Base-by-base conservation (phyloP, 2,888 invertebrate species). In the Gandaritis pyraliata region DNA sequence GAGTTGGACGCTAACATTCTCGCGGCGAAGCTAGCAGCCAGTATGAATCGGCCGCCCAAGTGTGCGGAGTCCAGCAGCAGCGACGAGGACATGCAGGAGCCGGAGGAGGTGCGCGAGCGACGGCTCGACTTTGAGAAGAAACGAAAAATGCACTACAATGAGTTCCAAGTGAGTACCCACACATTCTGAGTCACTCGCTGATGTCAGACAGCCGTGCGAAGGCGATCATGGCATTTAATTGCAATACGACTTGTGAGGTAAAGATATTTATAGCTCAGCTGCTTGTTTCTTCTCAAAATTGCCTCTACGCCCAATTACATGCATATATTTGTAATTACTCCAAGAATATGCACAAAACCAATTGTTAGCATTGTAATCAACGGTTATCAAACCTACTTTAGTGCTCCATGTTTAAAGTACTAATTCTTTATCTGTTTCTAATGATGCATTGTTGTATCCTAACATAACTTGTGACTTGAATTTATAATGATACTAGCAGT, bases 121-220 rank as follows among this genome's bases (percentile, higher is more conserved):
- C 94, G 96, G 75, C 93, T 94, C 76, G 95, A 95, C 65, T 99
- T 99, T 80, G 98, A 98, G 87, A 94, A 95, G 72, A 98, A 98
- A 83, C 94, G 99, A 66, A 99, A 98, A 93, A 95, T 96, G 75
- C 99, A 99, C 81, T 99, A 99, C 88, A 98, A 99, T 87, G 99
- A 99, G 88, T 99, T 97, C 87, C 92, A 92, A 86, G 91, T 90
- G 50, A 65, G 76, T 61, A 48, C 13, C 11, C 10, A 30, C 29
- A n/a, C 2, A 2, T 10, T 18, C 10, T 15, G 61, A 23, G 12
- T 47, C 47, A 47, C 30, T 13, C 8, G 50, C 54, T 53, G 67
- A 65, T 76, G 70, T 41, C 39, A 76, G 70, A 38, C 71, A 70
- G 73, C 64, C 38, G 11, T 45, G n/a, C 2, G 8, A 15, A 43